Evolutionary conservation across 2,797 vertebrate species (phyloP).

Genomic region (Paramormyrops hopkinsi): DNA sequence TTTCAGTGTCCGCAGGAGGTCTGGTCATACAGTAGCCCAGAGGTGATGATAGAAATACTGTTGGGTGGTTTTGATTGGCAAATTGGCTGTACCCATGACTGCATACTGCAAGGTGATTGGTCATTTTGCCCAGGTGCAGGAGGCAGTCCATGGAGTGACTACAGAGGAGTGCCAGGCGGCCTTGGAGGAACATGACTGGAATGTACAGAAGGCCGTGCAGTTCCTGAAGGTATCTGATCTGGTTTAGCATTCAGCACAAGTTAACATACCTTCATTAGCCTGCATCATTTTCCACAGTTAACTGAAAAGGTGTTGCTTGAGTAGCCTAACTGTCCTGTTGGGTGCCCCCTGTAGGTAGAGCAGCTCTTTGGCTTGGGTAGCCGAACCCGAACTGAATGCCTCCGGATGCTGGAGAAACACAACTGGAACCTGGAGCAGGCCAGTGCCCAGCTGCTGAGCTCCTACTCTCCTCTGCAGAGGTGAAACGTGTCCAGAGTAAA

Average conservation of each 20-base stretch:
- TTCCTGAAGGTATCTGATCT: conserved; percentile 76
- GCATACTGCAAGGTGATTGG: background rate
- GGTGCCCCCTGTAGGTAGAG: conserved; percentile 70
- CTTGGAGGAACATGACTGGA: conserved; percentile 81
- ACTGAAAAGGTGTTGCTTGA: background rate
- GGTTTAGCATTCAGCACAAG: background rate
- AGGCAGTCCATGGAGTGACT: conserved; percentile 86
- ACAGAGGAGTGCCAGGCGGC: conserved; percentile 83
- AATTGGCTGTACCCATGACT: background rate
- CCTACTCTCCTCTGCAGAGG: conserved; percentile 70
- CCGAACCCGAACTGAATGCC: conserved; percentile 75
- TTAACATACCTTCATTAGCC: background rate
- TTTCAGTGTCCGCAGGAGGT: background rate
- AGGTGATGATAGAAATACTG: background rate
- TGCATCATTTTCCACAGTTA: background rate
- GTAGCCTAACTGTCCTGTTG: background rate
- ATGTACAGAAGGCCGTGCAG: conserved; percentile 69
- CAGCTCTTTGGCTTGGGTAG: conserved; percentile 90
- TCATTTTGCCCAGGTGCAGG: conserved; percentile 72
- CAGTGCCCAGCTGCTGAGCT: conserved; percentile 79
- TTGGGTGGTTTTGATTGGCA: background rate
- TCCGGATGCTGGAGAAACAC: conserved; percentile 80
- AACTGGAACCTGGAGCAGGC: conserved; percentile 88
- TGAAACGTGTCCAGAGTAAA: conserved; percentile 31
- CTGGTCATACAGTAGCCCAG: background rate